Percentiles rank a stretch among this genome's conserved stretches.
Conservation (phyloP, 2,797 vertebrate species). For the Takifugu rubripes region DNA sequence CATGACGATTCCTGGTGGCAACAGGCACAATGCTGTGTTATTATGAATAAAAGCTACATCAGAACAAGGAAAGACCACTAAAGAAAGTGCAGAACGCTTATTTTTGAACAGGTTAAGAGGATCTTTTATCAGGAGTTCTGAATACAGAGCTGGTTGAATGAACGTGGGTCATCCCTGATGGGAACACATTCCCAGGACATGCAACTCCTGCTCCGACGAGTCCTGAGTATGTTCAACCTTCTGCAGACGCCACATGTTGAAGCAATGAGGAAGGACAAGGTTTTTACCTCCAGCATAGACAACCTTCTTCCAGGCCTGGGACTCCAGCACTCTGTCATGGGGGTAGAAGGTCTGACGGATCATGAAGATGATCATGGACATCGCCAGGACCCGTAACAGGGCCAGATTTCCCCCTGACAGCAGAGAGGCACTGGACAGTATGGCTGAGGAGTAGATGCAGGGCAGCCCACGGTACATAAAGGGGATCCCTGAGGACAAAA, state of each 20-base stretch:
- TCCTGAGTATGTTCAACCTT: not conserved
- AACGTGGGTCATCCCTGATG: too few species aligned
- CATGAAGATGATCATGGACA: slow-evolving; percentile 90
- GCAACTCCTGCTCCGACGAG: not conserved
- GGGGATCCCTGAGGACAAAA: slow-evolving; percentile 73
- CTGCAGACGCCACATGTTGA: not conserved
- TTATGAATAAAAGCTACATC: not conserved
- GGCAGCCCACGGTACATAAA: slow-evolving; percentile 89
- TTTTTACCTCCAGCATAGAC: slow-evolving; percentile 85
- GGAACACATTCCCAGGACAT: not conserved
- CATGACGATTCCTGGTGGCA: slow-evolving; percentile 75
- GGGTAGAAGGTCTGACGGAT: slow-evolving; percentile 87
- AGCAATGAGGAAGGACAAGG: too few species aligned
- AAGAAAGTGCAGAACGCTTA: too few species aligned
- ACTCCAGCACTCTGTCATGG: slow-evolving; percentile 88
- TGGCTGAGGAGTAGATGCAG: slow-evolving; percentile 86
- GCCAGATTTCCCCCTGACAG: slow-evolving; percentile 77
- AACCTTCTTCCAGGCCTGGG: slow-evolving; percentile 90
- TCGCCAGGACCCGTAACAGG: slow-evolving; percentile 75
- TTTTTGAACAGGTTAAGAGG: too few species aligned
- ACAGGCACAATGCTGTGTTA: not conserved
- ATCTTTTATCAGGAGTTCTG: too few species aligned
- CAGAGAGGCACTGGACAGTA: slow-evolving; percentile 82
- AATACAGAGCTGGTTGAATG: too few species aligned
- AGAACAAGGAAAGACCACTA: not conserved